These are phyloP conservation scores for Crotalus adamanteus DNA, from an alignment of 2,797 vertebrate genomes.

Conservation along the genomic window DNA sequence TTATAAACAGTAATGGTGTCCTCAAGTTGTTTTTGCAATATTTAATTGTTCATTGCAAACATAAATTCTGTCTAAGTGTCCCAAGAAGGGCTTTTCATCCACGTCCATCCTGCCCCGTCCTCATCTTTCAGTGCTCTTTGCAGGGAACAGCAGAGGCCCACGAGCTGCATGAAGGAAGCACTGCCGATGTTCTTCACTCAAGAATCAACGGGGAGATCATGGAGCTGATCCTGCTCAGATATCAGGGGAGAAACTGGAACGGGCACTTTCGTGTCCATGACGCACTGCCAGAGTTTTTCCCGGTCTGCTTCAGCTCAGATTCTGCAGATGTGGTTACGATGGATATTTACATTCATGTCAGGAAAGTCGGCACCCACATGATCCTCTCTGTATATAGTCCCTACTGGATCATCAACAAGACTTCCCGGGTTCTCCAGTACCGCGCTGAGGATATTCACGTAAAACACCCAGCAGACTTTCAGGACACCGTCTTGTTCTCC, in stretches of 20 bases:
- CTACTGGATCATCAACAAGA: constrained; percentile 98
- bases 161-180: constrained; percentile 82
- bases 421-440: constrained; percentile 91
- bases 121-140: not conserved
- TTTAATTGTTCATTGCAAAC: not conserved
- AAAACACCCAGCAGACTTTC: constrained; percentile 89
- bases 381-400: constrained; percentile 88
- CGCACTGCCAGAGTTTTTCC: constrained; percentile 82
- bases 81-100: not conserved
- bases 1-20: not conserved
- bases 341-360: constrained; percentile 81
- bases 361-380: constrained; percentile 62
- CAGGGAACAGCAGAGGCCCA: constrained; percentile 82
- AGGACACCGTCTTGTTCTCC: constrained; percentile 91
- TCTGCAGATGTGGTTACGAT: constrained; percentile 63
- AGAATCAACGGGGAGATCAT: constrained; percentile 83
- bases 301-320: constrained; percentile 78
- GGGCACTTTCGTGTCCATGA: constrained; percentile 79
- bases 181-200: constrained; percentile 83
- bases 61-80: too few relatives aligned
- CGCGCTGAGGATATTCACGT: constrained; percentile 81
- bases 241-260: constrained; percentile 90
- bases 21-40: not conserved
- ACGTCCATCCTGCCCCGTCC: too few relatives aligned
- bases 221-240: constrained; percentile 84